Evolutionary conservation across 2,888 invertebrate genomes (phyloP).

Genomic region (Synergus umbraculus): DNA sequence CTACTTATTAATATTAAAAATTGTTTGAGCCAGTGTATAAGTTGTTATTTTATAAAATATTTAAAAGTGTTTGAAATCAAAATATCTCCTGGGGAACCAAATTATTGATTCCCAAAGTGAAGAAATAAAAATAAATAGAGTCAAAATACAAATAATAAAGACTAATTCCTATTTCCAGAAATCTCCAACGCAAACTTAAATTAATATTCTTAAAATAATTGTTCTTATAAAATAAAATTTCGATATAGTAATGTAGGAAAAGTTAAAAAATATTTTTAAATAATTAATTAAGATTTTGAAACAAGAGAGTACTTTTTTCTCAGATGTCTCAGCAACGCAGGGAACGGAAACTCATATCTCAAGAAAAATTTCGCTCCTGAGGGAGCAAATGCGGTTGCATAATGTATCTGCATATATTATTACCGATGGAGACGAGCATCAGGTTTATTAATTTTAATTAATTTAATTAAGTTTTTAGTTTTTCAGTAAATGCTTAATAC

Average conservation of each 20-base stretch:
- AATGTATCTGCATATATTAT: conserved; percentile 54
- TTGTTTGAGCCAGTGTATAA: neutral
- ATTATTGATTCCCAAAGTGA: neutral
- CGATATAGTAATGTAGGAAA: neutral
- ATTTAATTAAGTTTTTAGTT: neutral
- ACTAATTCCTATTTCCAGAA: neutral
- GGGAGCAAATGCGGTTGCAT: conserved; percentile 54
- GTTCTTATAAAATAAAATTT: neutral
- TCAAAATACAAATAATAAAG: neutral
- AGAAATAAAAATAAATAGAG: neutral
- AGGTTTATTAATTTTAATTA: conserved; percentile 44
- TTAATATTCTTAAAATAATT: neutral
- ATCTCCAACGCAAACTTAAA: neutral
- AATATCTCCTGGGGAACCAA: neutral
- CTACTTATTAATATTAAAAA: conserved; percentile 11
- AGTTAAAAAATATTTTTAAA: neutral
- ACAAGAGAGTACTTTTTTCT: neutral
- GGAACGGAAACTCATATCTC: conserved; percentile 48
- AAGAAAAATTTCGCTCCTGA: conserved; percentile 52
- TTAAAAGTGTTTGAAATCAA: neutral
- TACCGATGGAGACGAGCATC: conserved; percentile 55
- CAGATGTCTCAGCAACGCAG: conserved; percentile 43
- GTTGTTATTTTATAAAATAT: neutral
- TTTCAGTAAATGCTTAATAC: neutral
- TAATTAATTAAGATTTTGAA: neutral